Evolutionary conservation across 2,888 invertebrate genomes (phyloP), one percentile per base, ranked within the genome.

Genomic region (Malacosoma neustria): DNA sequence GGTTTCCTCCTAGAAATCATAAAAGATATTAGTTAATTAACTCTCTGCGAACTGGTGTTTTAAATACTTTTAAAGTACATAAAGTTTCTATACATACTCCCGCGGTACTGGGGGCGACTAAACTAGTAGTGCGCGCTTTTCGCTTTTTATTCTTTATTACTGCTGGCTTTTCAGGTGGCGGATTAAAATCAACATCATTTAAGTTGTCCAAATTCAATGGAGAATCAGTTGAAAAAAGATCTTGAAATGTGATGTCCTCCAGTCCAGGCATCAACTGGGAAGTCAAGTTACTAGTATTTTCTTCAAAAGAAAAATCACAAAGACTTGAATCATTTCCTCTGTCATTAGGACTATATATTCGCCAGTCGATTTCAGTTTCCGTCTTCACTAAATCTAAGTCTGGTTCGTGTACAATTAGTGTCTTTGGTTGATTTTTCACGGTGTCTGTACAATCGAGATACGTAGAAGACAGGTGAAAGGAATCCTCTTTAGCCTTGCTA

Each of bases 281-380:
- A 0, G 65, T 51, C 15, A 72, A 42, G 37, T 70, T 70, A 36
- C 57, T 63, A 0, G 72, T 46, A 13, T 62, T 69, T 38, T 80
- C 81, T 1, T 72, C 72, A 36, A 72, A 81, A 0, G 73, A 71
- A 42, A 79, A 80, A 42, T 81, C 79, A 34, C 66, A 69, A 2
- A 76, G 41, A 36, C 75, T 74, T 0, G 65, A 64, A 37, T 70
- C 71, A 33, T 55, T 68, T 3, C 55, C 56, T 1, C 56, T 36
- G 38, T 65, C 68, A 7, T 54, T 58, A 0, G 57, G 35, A 2
- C 54, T 41, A 36, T 63, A 75, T 13, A 66, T 39, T 11, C 60
- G 51, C 80, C 80, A 82, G 31, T 72, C 67, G 0, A 72, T 59
- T 14, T 66, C 65, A 0, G 68, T 40, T 29, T 76, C 76, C 0